A percentile compares a stretch with the other conserved stretches of the same genome.
phyloP scores from a whole-genome alignment of 2,888 invertebrate species.

The Torymus texanus region DNA sequence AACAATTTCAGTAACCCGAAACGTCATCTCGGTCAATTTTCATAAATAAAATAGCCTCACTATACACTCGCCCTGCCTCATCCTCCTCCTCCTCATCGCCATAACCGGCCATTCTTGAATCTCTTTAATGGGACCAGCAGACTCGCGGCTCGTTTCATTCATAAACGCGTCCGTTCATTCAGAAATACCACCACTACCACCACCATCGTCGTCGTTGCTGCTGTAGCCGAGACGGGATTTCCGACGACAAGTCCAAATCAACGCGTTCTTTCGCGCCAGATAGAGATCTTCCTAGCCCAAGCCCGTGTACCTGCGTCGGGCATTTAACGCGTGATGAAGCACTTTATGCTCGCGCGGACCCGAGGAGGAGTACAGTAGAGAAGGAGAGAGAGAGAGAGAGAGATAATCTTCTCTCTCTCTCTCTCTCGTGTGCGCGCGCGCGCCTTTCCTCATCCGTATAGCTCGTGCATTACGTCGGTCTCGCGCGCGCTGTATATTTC shows the following conservation, averaged over 20 bases:
- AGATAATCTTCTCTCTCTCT: conserved; percentile 11
- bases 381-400: neutral
- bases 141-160: conserved; percentile 16
- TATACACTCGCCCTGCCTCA: too few species aligned
- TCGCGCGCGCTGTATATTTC: neutral
- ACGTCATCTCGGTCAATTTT: conserved; percentile 42
- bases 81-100: too few species aligned
- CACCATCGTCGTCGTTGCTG: neutral
- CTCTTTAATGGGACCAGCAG: conserved; percentile 19
- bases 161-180: conserved; percentile 7
- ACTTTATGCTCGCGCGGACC: conserved; percentile 22
- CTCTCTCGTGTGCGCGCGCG: neutral
- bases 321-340: conserved; percentile 59
- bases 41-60: conserved; percentile 39
- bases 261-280: conserved; percentile 61
- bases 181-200: too few species aligned
- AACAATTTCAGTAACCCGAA: conserved; percentile 34
- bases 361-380: neutral
- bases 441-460: neutral
- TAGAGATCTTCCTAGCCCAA: conserved; percentile 59
- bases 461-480: neutral
- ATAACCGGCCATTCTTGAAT: conserved; percentile 8
- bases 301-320: neutral
- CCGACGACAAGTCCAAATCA: conserved; percentile 58
- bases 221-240: conserved; percentile 51